Conservation (phyloP, 1,140 invertebrate genomes). For the Ceratitis capitata region DNA sequence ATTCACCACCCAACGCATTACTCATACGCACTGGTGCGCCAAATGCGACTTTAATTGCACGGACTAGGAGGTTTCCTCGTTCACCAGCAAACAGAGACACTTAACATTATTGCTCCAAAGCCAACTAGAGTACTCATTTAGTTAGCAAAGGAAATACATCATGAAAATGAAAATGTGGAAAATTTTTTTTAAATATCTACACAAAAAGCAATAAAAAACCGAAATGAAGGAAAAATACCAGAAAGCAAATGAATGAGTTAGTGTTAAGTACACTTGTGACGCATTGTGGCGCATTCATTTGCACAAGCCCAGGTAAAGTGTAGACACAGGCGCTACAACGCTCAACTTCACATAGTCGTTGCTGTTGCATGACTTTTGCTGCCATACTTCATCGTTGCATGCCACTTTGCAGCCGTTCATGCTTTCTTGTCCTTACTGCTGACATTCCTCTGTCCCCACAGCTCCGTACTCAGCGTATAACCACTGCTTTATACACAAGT, state of each 20-base stretch:
- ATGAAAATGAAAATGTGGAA: neutral
- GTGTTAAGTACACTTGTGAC: slow-evolving; percentile 36
- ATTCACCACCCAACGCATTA: neutral
- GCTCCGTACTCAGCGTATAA: too few relatives aligned
- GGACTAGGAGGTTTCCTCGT: neutral
- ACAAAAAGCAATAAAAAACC: neutral
- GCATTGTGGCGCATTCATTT: slow-evolving; percentile 36
- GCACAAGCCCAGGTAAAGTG: neutral
- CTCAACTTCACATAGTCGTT: neutral
- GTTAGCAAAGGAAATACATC: neutral
- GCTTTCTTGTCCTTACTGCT: neutral
- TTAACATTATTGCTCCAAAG: slow-evolving; percentile 26
- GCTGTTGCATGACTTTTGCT: slow-evolving; percentile 20
- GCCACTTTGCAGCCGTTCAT: neutral
- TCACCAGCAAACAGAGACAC: neutral
- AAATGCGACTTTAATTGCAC: slow-evolving; percentile 35
- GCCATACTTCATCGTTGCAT: slow-evolving; percentile 22
- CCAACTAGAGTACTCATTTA: slow-evolving; percentile 29
- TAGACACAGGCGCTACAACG: neutral
- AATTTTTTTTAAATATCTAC: neutral
- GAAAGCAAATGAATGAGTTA: slow-evolving; percentile 16
- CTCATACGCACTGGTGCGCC: slow-evolving; percentile 30
- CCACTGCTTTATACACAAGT: neutral
- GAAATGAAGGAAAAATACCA: neutral
- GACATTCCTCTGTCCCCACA: neutral